Percentiles rank a stretch among this genome's conserved stretches.
These are phyloP conservation scores for Drosophila paulistorum DNA, from an alignment of 1,140 invertebrate genomes.

Conservation along the genomic window DNA sequence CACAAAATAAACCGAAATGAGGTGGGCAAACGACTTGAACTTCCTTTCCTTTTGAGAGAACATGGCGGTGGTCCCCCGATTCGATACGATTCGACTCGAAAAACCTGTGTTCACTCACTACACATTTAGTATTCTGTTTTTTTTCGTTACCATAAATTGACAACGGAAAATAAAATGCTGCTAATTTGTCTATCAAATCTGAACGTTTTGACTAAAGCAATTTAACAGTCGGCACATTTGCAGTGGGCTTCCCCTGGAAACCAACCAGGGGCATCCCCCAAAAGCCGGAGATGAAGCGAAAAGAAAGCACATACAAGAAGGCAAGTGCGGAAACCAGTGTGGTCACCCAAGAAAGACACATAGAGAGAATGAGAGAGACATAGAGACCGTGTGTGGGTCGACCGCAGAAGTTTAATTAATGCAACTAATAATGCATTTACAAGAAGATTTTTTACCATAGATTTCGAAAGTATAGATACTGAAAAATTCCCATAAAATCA, in stretches of 20 bases:
- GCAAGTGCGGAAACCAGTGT: constrained; percentile 5
- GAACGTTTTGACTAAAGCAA: constrained; percentile 64
- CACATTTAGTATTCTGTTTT: background rate
- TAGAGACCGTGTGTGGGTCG: background rate
- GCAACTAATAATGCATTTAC: background rate
- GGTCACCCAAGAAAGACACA: constrained; percentile 24
- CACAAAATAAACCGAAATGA: constrained; percentile 48
- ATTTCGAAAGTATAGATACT: no score
- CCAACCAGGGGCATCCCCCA: constrained; percentile 62
- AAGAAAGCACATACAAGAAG: constrained; percentile 37
- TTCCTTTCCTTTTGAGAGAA: constrained; percentile 67
- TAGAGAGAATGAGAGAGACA: background rate
- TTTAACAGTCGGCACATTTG: constrained; percentile 56
- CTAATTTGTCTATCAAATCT: constrained; percentile 72
- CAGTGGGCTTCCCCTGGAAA: constrained; percentile 58
- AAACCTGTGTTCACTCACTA: constrained; percentile 43
- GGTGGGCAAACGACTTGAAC: constrained; percentile 63
- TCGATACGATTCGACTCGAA: constrained; percentile 29
- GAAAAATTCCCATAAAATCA: no score
- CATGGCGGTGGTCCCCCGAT: constrained; percentile 52
- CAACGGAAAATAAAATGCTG: constrained; percentile 56
- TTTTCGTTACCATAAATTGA: constrained; percentile 36
- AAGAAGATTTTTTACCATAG: background rate
- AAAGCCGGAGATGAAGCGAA: constrained; percentile 31
- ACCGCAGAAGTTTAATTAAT: background rate